Evolutionary conservation across 2,797 vertebrate genomes (phyloP).

Genomic region (Gephyroberyx darwinii): DNA sequence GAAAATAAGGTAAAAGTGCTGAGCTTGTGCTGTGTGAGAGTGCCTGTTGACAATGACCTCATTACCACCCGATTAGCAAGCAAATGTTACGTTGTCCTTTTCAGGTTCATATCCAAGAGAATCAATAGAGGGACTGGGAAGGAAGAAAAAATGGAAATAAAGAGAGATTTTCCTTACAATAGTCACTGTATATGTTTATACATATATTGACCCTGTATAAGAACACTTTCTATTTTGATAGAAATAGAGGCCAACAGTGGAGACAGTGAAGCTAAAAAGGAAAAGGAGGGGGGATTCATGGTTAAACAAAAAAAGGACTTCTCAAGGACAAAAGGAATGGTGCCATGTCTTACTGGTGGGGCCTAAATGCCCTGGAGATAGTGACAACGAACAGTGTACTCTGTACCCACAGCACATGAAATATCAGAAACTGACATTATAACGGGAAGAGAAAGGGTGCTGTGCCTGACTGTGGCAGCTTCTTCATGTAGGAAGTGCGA

Average conservation of each 20-base stretch:
- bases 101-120: constrained; percentile 10
- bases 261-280: constrained; percentile 1
- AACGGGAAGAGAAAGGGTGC: constrained; percentile 4
- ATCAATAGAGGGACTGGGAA: constrained; percentile 10
- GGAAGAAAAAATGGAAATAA: neutral
- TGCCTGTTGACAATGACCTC: constrained; percentile 57
- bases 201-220: neutral
- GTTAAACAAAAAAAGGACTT: constrained; percentile 53
- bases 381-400: constrained; percentile 28
- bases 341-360: constrained; percentile 53
- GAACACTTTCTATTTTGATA: neutral
- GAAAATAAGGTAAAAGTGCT: constrained; percentile 57
- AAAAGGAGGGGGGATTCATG: constrained; percentile 12
- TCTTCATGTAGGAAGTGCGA: constrained; percentile 46
- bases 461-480: constrained; percentile 32
- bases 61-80: constrained; percentile 43
- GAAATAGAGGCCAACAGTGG: constrained; percentile 26
- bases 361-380: constrained; percentile 52
- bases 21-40: constrained; percentile 54
- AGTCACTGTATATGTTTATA: constrained; percentile 1
- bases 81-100: constrained; percentile 19
- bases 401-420: constrained; percentile 31
- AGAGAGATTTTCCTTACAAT: constrained; percentile 2
- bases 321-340: constrained; percentile 68
- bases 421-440: constrained; percentile 15